Evolutionary conservation across 2,113 vertebrate species (phyloP).

Genomic region (Dicrurus megarhynchus): DNA sequence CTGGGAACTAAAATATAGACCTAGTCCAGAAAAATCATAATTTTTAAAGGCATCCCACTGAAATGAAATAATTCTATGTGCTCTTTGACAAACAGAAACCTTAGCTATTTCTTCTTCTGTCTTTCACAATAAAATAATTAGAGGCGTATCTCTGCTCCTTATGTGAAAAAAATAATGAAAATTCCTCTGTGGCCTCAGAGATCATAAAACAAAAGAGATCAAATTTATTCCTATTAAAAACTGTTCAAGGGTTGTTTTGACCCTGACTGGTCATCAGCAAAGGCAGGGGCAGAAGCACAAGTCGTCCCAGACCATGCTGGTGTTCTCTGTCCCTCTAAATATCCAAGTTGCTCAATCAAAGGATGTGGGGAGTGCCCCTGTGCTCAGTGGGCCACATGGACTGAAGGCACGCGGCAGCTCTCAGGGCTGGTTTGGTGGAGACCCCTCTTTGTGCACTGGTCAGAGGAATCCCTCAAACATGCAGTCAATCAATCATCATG

Average conservation of each 20-base stretch:
- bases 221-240: not conserved
- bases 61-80: not conserved
- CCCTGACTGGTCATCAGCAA: rapidly evolving
- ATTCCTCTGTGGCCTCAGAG: not conserved
- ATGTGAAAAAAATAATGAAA: not conserved
- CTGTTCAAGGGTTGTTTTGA: not conserved
- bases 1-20: not conserved
- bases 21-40: rapidly evolving
- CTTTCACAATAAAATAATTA: not conserved
- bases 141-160: not conserved
- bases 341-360: rapidly evolving
- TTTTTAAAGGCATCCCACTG: not conserved
- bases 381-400: rapidly evolving
- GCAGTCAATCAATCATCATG: too few species aligned
- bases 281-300: not conserved
- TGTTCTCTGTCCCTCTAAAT: not conserved
- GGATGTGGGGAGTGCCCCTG: rapidly evolving
- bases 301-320: rapidly evolving
- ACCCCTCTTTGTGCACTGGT: rapidly evolving
- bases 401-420: not conserved
- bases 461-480: not conserved
- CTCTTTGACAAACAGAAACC: not conserved
- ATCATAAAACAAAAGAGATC: not conserved
- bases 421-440: not conserved
- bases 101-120: not conserved